Percentiles rank a stretch among this genome's conserved stretches.
phyloP scores from a whole-genome alignment of 2,888 invertebrate species.

The Macrosiphum euphorbiae region DNA sequence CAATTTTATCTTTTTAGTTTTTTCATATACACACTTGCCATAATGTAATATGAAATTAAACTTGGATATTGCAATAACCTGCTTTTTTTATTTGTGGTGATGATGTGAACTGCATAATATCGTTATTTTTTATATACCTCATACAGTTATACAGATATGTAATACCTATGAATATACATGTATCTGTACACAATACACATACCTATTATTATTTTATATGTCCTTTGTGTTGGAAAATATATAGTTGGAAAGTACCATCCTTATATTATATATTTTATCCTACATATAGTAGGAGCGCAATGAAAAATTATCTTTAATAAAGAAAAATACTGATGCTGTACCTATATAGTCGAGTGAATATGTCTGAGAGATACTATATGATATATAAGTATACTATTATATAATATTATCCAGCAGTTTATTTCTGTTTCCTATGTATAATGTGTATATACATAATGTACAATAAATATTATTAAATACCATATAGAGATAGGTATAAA shows the following conservation, averaged over 20 bases:
- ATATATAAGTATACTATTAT: neutral
- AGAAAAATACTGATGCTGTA: neutral
- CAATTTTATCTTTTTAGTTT: neutral
- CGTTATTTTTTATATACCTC: neutral
- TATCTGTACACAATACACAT: neutral
- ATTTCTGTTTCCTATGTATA: neutral
- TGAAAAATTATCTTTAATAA: constrained; percentile 8
- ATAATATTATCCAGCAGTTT: neutral
- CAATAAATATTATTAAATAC: neutral
- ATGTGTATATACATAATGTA: neutral
- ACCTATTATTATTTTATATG: neutral
- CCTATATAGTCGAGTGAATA: neutral
- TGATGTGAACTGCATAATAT: neutral
- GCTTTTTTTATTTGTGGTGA: neutral
- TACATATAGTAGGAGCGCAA: neutral
- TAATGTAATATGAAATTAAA: neutral
- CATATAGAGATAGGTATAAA: neutral
- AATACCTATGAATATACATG: too few relatives aligned
- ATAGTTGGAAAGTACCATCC: neutral
- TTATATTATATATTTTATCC: neutral
- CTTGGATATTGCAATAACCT: neutral
- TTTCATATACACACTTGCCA: neutral
- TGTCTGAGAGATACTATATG: neutral
- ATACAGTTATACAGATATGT: too few relatives aligned
- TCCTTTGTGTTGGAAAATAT: neutral